Percentiles rank a stretch among this genome's conserved stretches.
Conservation (phyloP, 1,140 invertebrate genomes). For the Diachasma alloeum region DNA sequence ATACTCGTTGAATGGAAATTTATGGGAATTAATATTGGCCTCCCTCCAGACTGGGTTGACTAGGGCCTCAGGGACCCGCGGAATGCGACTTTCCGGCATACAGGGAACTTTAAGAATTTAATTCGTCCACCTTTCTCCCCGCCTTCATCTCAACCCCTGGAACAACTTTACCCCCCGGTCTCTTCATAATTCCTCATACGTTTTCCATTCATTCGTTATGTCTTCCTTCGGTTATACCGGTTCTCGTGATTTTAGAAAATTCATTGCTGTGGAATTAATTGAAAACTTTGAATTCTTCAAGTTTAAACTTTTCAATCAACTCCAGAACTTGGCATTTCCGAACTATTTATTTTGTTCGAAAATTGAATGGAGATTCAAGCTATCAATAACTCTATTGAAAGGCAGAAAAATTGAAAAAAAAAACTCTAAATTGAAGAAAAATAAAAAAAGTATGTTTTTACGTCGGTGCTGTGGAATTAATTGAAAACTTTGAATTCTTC, state of each 20-base stretch:
- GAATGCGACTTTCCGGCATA: conserved; percentile 63
- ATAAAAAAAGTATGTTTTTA: too few species aligned
- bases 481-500: neutral
- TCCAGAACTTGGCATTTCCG: too few species aligned
- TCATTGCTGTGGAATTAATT: neutral
- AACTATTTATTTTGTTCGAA: too few species aligned
- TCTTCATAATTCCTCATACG: conserved; percentile 19
- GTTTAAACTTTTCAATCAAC: neutral
- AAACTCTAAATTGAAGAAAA: too few species aligned
- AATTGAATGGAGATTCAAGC: too few species aligned
- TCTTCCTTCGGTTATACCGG: neutral
- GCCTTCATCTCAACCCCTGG: conserved; percentile 11
- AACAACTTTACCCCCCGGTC: conserved; percentile 30
- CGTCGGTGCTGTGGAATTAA: neutral
- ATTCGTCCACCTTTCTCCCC: conserved; percentile 49
- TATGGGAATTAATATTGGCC: conserved; percentile 67
- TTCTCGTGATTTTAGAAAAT: neutral
- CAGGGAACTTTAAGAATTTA: conserved; percentile 67
- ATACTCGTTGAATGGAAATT: conserved; percentile 64
- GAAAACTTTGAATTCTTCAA: neutral
- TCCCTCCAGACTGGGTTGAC: conserved; percentile 43
- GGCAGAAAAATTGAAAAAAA: too few species aligned
- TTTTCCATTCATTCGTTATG: conserved; percentile 15
- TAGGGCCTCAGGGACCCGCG: conserved; percentile 53
- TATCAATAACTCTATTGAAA: too few species aligned